A percentile compares a stretch with the other conserved stretches of the same genome.
These are phyloP conservation scores for Acanthurus leucopareius DNA, from an alignment of 2,797 vertebrate species.

Conservation along the genomic window DNA sequence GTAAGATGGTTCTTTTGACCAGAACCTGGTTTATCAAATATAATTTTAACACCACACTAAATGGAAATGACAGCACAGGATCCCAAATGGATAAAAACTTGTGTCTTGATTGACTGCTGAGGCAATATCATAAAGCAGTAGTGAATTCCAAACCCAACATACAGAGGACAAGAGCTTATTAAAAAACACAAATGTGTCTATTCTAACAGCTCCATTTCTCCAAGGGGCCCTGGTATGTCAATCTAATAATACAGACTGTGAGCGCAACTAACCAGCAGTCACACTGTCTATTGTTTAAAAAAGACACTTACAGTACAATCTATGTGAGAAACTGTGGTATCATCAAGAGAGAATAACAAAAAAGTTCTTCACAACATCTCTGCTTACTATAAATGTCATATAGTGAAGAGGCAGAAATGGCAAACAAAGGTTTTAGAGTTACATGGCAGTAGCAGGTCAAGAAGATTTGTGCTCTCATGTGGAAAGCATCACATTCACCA, in stretches of 20 bases:
- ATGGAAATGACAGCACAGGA: conserved; percentile 2
- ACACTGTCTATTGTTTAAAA: conserved; percentile 66
- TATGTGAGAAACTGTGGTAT: conserved; percentile 36
- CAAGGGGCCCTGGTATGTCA: conserved; percentile 72
- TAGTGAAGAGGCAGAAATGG: conserved; percentile 46
- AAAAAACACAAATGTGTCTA: conserved; percentile 69
- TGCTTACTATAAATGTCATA: conserved; percentile 52
- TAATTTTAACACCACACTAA: conserved; percentile 11
- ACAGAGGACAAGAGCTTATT: conserved; percentile 47
- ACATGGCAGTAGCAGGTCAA: conserved; percentile 72
- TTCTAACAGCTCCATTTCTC: conserved; percentile 67
- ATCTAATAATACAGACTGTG: conserved; percentile 75
- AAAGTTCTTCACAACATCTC: conserved; percentile 28
- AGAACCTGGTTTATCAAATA: conserved; percentile 8
- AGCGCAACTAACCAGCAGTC: conserved; percentile 62
- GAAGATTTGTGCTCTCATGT: conserved; percentile 76
- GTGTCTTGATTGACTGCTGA: conserved; percentile 11
- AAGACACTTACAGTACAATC: conserved; percentile 61
- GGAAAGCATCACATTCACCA: conserved; percentile 79
- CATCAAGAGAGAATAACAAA: conserved; percentile 36
- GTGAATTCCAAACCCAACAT: conserved; percentile 48
- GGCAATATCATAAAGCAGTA: conserved; percentile 42
- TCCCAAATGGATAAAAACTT: neutral
- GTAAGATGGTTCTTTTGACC: conserved; percentile 2
- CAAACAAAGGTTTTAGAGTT: conserved; percentile 70